These are phyloP conservation scores for Liodrosophila aerea DNA, from an alignment of 2,888 invertebrate species.

Conservation along the genomic window DNA sequence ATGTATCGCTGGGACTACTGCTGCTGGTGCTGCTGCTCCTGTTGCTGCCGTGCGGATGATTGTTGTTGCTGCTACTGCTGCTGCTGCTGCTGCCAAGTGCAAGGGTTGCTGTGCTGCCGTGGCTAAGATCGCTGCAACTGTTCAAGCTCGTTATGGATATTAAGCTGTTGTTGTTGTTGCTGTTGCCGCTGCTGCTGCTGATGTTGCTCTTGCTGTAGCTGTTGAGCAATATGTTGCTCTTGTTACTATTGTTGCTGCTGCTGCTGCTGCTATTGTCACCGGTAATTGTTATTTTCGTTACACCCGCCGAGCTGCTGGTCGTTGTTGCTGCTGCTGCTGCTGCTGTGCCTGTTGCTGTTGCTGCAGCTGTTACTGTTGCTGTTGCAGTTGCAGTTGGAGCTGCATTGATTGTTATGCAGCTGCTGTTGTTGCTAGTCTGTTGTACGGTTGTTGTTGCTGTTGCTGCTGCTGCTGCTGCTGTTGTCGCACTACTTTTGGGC, in stretches of 20 bases:
- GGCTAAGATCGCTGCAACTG: slow-evolving; percentile 60
- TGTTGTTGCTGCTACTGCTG: slow-evolving; percentile 35
- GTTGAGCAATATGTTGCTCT: slow-evolving; percentile 17
- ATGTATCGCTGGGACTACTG: slow-evolving; percentile 74
- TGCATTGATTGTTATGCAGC: too few species aligned
- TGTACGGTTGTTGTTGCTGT: slow-evolving; percentile 38
- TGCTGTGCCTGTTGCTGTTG: slow-evolving; percentile 11
- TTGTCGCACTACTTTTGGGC: slow-evolving; percentile 35
- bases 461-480: slow-evolving; percentile 8
- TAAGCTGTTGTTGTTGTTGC: slow-evolving; percentile 48
- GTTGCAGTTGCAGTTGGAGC: slow-evolving; percentile 25
- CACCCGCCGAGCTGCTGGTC: slow-evolving; percentile 51
- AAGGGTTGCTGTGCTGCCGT: slow-evolving; percentile 56
- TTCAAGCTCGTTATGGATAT: slow-evolving; percentile 70
- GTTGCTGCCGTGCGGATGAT: slow-evolving; percentile 41
- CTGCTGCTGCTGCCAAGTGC: slow-evolving; percentile 39
- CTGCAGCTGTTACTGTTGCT: slow-evolving; percentile 21
- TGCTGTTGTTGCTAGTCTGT: slow-evolving; percentile 24
- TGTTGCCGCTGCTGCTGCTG: slow-evolving; percentile 28
- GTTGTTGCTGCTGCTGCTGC: slow-evolving; percentile 22
- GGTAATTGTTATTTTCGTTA: slow-evolving; percentile 65
- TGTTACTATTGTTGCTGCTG: slow-evolving; percentile 20
- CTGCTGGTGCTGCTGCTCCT: slow-evolving; percentile 49
- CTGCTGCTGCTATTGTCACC: slow-evolving; percentile 44
- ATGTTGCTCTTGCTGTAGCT: slow-evolving; percentile 14